A percentile compares a stretch with the other conserved stretches of the same genome.
Evolutionary conservation across 2,113 vertebrate genomes (phyloP).

Genomic region (Agapornis roseicollis): DNA sequence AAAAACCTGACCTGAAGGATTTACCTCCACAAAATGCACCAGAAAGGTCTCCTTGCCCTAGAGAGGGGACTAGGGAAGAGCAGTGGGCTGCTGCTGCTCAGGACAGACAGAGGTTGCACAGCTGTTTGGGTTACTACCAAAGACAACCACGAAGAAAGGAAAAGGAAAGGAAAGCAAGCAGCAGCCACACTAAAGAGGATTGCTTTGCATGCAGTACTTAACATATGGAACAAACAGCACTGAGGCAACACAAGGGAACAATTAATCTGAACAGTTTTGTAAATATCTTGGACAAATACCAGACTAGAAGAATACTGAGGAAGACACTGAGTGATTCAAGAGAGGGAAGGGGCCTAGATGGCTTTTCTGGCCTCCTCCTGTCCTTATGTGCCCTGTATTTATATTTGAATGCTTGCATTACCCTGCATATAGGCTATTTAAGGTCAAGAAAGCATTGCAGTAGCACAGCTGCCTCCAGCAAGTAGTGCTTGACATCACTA

Average conservation of each 20-base stretch:
- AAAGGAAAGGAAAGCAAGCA: slow-evolving; percentile 59
- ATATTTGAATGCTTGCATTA: slow-evolving; percentile 57
- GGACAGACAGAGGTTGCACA: slow-evolving; percentile 32
- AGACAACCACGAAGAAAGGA: slow-evolving; percentile 51
- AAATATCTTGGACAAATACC: slow-evolving; percentile 73
- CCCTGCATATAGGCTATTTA: slow-evolving; percentile 60
- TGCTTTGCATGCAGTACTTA: slow-evolving; percentile 64
- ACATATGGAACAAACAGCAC: slow-evolving; percentile 76
- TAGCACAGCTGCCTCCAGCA: slow-evolving; percentile 57
- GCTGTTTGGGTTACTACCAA: slow-evolving; percentile 42
- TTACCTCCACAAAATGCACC: background rate
- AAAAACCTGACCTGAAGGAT: slow-evolving; percentile 7
- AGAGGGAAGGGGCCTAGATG: slow-evolving; percentile 58
- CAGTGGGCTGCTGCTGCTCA: background rate
- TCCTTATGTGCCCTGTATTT: slow-evolving; percentile 75
- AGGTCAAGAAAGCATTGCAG: slow-evolving; percentile 47
- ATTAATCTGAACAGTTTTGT: slow-evolving; percentile 72
- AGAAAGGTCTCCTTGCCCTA: background rate
- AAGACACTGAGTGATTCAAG: slow-evolving; percentile 69
- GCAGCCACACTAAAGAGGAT: slow-evolving; percentile 48
- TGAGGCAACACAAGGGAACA: slow-evolving; percentile 74
- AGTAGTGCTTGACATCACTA: slow-evolving; percentile 59
- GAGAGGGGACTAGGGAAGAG: background rate
- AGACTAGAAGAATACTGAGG: slow-evolving; percentile 68
- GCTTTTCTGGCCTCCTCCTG: slow-evolving; percentile 60